Conservation (phyloP, 2,888 invertebrate species). For the Platycheirus albimanus region DNA sequence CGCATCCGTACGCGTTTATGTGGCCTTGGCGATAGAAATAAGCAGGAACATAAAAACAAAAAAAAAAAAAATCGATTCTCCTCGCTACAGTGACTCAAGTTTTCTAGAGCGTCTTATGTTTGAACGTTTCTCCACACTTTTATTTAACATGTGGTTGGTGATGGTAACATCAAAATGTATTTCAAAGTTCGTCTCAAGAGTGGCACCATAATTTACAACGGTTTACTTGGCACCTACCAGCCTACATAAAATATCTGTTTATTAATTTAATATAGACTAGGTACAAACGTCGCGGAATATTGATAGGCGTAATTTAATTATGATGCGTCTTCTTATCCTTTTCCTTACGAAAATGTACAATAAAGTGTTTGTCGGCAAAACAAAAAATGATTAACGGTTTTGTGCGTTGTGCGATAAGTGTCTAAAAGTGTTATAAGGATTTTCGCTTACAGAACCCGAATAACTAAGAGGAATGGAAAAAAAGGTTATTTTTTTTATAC, state of each 20-base stretch:
- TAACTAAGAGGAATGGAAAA: too few relatives aligned
- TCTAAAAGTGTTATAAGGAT: too few relatives aligned
- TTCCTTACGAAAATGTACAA: too few relatives aligned
- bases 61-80: constrained; percentile 44
- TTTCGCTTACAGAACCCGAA: too few relatives aligned
- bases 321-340: too few relatives aligned
- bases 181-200: constrained; percentile 44
- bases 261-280: neutral
- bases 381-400: too few relatives aligned
- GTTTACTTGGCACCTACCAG: too few relatives aligned
- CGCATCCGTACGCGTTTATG: constrained; percentile 51
- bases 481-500: too few relatives aligned
- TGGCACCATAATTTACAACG: neutral
- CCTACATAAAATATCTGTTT: too few relatives aligned
- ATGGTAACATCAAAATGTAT: constrained; percentile 36
- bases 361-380: too few relatives aligned
- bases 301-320: too few relatives aligned
- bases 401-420: too few relatives aligned
- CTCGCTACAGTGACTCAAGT: constrained; percentile 51
- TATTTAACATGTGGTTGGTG: constrained; percentile 59
- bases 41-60: constrained; percentile 12
- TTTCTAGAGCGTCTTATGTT: constrained; percentile 45
- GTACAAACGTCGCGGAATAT: neutral
- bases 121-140: constrained; percentile 45
- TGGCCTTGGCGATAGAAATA: constrained; percentile 48